Conservation (phyloP, 1,140 invertebrate genomes). For the Zaprionus camerounensis region DNA sequence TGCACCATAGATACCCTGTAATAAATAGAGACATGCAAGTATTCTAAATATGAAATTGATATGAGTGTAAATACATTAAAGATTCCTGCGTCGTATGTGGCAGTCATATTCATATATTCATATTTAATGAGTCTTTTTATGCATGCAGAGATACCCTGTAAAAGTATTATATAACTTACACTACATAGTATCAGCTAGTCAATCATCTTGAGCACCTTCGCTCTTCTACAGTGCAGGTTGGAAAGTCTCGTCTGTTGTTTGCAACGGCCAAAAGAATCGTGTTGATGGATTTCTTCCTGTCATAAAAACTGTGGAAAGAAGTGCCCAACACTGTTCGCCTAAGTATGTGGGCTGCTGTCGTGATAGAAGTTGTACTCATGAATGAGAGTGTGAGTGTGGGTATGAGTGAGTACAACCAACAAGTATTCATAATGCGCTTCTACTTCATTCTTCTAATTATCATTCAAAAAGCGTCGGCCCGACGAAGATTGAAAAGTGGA, state of each 20-base stretch:
- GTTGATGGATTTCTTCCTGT: conserved; percentile 81
- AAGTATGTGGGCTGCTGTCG: conserved; percentile 49
- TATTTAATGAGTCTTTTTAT: too few species aligned
- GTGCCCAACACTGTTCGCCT: conserved; percentile 49
- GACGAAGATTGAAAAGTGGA: background rate
- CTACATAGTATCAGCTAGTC: background rate
- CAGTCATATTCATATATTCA: too few species aligned
- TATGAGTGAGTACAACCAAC: background rate
- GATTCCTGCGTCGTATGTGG: too few species aligned
- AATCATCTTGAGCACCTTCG: background rate
- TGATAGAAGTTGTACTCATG: conserved; percentile 29
- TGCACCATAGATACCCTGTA: too few species aligned
- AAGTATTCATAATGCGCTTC: background rate
- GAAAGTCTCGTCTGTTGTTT: conserved; percentile 46
- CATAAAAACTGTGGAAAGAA: conserved; percentile 66
- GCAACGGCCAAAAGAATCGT: conserved; percentile 59
- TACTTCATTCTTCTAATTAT: background rate
- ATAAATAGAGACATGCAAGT: too few species aligned
- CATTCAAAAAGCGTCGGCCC: background rate
- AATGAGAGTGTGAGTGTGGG: conserved; percentile 16
- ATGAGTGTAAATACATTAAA: too few species aligned
- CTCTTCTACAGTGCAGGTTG: conserved; percentile 9
- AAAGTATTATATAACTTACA: too few species aligned
- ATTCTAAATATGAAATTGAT: too few species aligned
- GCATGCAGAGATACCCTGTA: too few species aligned